Percentiles rank a stretch among this genome's conserved stretches.
Evolutionary conservation across 2,888 invertebrate genomes (phyloP).

Genomic region (Ethmia dodecea): DNA sequence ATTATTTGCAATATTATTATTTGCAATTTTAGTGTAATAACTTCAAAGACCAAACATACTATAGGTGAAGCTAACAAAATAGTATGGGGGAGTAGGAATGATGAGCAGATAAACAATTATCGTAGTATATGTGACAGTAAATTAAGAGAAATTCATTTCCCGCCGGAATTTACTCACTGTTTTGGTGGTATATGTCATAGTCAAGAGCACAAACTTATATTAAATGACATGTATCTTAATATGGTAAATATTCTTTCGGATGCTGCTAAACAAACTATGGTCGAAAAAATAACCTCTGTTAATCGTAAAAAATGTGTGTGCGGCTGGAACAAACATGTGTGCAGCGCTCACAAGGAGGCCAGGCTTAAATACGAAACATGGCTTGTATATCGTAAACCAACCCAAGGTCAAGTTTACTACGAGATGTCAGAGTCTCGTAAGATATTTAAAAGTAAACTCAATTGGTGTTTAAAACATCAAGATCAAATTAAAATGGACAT

Average conservation of each 20-base stretch:
- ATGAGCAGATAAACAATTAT: too few species aligned
- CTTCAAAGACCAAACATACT: too few species aligned
- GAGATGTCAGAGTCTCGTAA: conserved; percentile 12
- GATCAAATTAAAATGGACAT: conserved; percentile 13
- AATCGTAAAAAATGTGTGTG: background rate
- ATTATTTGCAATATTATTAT: too few species aligned
- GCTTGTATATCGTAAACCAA: conserved; percentile 12
- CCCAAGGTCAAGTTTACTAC: conserved; percentile 8
- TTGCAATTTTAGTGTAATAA: too few species aligned
- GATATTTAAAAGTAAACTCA: conserved; percentile 16
- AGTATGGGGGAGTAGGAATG: too few species aligned
- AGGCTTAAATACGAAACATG: conserved; percentile 13
- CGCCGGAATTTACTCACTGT: background rate
- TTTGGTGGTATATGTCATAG: background rate
- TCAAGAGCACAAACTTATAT: background rate
- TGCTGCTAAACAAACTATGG: background rate
- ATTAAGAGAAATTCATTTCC: background rate
- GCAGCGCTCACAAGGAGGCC: conserved; percentile 13
- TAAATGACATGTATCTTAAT: background rate
- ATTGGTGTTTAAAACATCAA: conserved; percentile 14
- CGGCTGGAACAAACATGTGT: background rate
- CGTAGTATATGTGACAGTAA: background rate
- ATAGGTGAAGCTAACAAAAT: too few species aligned
- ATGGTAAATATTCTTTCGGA: background rate
- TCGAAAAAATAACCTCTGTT: background rate